Conservation (phyloP, 2,888 invertebrate species). For the Aphodius granarius region DNA sequence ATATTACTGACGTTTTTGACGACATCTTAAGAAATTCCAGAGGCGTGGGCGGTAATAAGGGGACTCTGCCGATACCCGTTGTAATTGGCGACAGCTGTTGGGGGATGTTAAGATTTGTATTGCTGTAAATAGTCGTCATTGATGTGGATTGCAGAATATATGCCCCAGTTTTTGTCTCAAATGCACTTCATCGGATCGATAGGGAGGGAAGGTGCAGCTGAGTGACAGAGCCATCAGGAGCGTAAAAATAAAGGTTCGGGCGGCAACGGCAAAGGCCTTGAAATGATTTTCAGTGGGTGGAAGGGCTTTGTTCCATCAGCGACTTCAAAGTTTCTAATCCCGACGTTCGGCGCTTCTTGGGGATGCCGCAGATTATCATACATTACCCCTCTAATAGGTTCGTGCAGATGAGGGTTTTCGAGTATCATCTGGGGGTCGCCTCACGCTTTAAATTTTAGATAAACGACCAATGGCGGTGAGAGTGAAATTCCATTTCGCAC, state of each 20-base stretch:
- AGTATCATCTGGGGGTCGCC: constrained; percentile 12
- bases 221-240: neutral
- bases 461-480: neutral
- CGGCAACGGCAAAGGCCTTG: neutral
- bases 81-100: no score
- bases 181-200: neutral
- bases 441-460: neutral
- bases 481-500: neutral
- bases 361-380: constrained; percentile 25
- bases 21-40: no score
- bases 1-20: no score
- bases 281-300: neutral
- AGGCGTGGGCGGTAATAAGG: no score
- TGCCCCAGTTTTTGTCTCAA: neutral
- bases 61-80: no score
- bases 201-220: neutral
- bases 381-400: constrained; percentile 25
- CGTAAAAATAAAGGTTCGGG: neutral
- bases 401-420: constrained; percentile 23
- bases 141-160: neutral
- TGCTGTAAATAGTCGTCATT: no score
- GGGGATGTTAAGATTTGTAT: no score
- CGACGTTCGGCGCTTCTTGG: constrained; percentile 16
- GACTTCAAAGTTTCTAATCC: neutral
- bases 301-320: neutral